A percentile compares a stretch with the other conserved stretches of the same genome.
phyloP scores from a whole-genome alignment of 2,113 vertebrate genomes.

The Prunella himalayana region DNA sequence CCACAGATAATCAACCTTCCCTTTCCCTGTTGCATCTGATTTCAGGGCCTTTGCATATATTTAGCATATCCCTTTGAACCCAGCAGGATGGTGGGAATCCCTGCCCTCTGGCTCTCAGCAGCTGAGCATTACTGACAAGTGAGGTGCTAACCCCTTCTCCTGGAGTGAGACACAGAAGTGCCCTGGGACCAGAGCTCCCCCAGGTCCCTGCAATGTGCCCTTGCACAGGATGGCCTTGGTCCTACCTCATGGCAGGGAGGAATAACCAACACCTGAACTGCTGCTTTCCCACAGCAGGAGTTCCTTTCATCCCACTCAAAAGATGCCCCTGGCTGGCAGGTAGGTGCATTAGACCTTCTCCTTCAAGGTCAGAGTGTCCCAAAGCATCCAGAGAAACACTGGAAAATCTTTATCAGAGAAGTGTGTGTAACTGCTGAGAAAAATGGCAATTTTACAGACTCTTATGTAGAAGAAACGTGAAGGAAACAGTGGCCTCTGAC shows the following conservation, averaged over 20 bases:
- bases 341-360: background rate
- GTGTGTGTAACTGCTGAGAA: background rate
- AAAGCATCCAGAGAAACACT: background rate
- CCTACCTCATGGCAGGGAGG: background rate
- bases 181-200: rapidly evolving
- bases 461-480: background rate
- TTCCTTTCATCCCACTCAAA: background rate
- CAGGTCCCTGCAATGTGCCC: rapidly evolving
- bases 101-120: background rate
- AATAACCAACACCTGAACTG: background rate
- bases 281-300: background rate
- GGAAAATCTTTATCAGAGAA: background rate
- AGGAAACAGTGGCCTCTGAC: background rate
- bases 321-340: background rate
- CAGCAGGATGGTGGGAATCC: background rate
- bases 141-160: background rate
- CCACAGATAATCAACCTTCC: background rate
- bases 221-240: background rate
- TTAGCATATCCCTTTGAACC: background rate
- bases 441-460: background rate
- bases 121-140: rapidly evolving
- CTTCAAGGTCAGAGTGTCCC: background rate
- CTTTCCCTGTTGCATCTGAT: background rate
- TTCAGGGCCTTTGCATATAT: background rate
- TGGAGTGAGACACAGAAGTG: rapidly evolving